These are phyloP conservation scores for Forbesichthys papilliferus DNA, from an alignment of 2,113 vertebrate genomes.

Conservation along the genomic window DNA sequence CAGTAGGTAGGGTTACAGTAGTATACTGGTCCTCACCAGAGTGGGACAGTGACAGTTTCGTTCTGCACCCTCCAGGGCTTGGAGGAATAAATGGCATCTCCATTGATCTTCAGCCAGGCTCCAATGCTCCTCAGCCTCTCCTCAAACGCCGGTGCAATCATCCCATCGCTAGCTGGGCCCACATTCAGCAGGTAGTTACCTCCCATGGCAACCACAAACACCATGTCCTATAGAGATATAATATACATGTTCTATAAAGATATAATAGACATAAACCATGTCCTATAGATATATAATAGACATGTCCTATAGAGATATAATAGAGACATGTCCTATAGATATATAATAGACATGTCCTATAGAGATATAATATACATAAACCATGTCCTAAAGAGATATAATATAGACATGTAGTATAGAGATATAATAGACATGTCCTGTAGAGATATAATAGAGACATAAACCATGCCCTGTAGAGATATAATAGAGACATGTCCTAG, in stretches of 20 bases:
- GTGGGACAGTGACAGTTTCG: slow-evolving; percentile 64
- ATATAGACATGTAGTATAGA: no score
- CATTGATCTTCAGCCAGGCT: slow-evolving; percentile 81
- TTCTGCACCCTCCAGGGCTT: slow-evolving; percentile 80
- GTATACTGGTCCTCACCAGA: slow-evolving; percentile 70
- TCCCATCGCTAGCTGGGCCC: slow-evolving; percentile 84
- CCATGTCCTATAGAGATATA: slow-evolving; percentile 74
- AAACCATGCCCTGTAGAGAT: no score
- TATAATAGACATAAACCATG: background rate
- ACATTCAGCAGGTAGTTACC: slow-evolving; percentile 90
- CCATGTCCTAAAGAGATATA: no score
- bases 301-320: no score
- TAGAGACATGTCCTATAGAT: no score
- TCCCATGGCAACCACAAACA: slow-evolving; percentile 81
- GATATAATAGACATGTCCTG: no score
- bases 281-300: no score
- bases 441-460: no score
- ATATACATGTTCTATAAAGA: no score
- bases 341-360: background rate
- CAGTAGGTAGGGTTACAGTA: no score
- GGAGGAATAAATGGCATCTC: slow-evolving; percentile 84
- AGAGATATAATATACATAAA: no score
- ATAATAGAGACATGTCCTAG: background rate
- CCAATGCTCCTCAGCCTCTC: slow-evolving; percentile 82
- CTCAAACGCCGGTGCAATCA: slow-evolving; percentile 82